Evolutionary conservation across 2,797 vertebrate species (phyloP), one percentile per base, ranked within the genome.

Genomic region (Margarornis squamiger): DNA sequence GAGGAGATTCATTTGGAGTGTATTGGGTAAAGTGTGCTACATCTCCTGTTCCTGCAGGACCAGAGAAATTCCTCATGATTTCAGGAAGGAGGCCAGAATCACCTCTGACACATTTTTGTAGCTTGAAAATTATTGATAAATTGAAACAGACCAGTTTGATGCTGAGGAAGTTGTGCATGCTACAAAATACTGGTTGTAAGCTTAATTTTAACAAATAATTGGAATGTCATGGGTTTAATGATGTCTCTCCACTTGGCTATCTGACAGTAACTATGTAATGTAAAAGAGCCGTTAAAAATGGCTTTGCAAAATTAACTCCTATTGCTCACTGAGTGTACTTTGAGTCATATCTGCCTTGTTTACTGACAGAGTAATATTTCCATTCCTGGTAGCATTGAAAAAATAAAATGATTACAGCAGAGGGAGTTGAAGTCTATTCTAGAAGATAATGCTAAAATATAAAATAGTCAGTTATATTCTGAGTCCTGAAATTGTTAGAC

Each of bases 181-280:
- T 85, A 78, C 77, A 86, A 91, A 94, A 86, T 91, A 80, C 9
- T 71, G 58, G 82, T 88, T 93, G 83, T 93, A 83, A 90, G 90
- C 93, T 95, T 95, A 95, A 95, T 96, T 97, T 96, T 94, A 94
- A 95, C 67, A 95, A 96, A 96, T 96, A 96, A 96, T 93, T 96
- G 95, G 92, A 94, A 95, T 96, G 96, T 96, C 96, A 93, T 92
- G 95, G 90, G 67, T 95, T 95, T 97, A 96, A 96, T 95, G 93
- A 93, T 96, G 75, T 95, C 86, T 95, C 90, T 94, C 86, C 93
- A 89, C 92, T 96, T 96, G 94, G 93, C 95, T 85, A 58, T 95
- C 90, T 96, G 94, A 95, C 94, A 96, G 84, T 91, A 92, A 96
- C 93, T 92, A 58, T 88, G 84, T 95, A 95, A 96, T 95, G 83